Base-by-base conservation (phyloP, 2,797 vertebrate species). In the Loriculus beryllinus region DNA sequence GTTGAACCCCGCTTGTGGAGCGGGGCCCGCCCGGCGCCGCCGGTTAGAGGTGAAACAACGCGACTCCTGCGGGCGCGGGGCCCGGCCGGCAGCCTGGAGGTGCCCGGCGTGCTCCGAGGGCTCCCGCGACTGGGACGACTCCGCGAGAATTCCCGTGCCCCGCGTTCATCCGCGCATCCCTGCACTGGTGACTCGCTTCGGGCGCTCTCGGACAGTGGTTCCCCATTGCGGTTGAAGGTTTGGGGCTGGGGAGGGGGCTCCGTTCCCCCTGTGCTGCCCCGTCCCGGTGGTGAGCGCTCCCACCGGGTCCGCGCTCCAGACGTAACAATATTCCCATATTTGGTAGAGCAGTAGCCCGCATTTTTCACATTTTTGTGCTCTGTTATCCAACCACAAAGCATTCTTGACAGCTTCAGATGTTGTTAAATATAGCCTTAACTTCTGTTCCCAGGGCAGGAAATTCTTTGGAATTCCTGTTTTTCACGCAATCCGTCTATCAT, bases 251-350 rank as follows among this genome's bases (percentile, higher is more conserved):
- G n/a, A 63, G 5, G 54, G 54, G 54, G 21, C 54, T 57, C 54
- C n/a, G 15, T 35, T 57, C n/a, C 54, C 54, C 14, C 54, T 23
- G n/a, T 16, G 54, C n/a, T 57, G 21, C n/a, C n/a, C 54, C 21
- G 54, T 35, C 54, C 54, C 7, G n/a, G 54, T 35, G 21, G 21
- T 57, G n/a, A 33, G 21, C 21, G 54, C n/a, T 57, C 54, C 54
- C 54, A 23, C 54, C 54, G 54, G n/a, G 21, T 35, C 54, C 21
- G 54, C 48, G 15, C 54, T 57, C 54, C 98, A 99, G 98, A 99
- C 99, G 99, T 99, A 99, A 99, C 98, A 98, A 98, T 99, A 99
- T 99, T 98, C 97, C 99, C 99, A 99, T 99, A 99, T 99, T 99
- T 99, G 99, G 99, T 99, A 99, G 98, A 98, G 99, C 99, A 99